Percentiles rank a stretch among this genome's conserved stretches.
Evolutionary conservation across 2,888 invertebrate species (phyloP).

Genomic region (Lasioglossum vierecki): DNA sequence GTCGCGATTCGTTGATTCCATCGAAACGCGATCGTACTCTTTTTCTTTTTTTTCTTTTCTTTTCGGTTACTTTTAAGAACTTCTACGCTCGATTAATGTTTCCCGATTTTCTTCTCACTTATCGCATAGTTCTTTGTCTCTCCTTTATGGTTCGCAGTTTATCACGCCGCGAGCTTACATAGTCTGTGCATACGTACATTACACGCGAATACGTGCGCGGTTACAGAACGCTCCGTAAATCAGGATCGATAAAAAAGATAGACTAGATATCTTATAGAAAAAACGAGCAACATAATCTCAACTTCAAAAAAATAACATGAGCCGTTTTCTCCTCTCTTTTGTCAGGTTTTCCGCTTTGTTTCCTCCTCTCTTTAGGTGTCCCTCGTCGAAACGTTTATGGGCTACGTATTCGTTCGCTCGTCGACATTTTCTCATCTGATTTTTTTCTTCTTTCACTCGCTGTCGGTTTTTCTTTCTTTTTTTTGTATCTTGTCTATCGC

Average conservation of each 20-base stretch:
- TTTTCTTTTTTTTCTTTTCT: not conserved
- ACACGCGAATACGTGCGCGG: not conserved
- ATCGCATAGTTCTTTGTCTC: not conserved
- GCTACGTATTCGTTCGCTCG: constrained; percentile 22
- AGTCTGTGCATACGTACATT: not conserved
- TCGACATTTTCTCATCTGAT: not conserved
- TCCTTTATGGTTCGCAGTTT: not conserved
- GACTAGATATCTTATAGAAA: constrained; percentile 61
- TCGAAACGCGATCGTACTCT: constrained; percentile 9
- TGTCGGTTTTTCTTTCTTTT: constrained; percentile 26
- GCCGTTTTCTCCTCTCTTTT: constrained; percentile 11
- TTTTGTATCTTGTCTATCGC: constrained; percentile 56
- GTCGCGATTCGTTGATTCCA: constrained; percentile 2
- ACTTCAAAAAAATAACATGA: constrained; percentile 56
- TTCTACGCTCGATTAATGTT: not conserved
- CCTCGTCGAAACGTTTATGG: not conserved
- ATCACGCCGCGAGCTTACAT: not conserved
- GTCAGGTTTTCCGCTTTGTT: too few species aligned
- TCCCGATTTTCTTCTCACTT: not conserved
- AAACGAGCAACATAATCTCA: constrained; percentile 66
- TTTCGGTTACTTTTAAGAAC: not conserved
- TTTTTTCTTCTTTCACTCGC: constrained; percentile 20
- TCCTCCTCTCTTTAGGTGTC: not conserved
- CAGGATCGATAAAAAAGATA: constrained; percentile 58
- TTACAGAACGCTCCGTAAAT: constrained; percentile 45